phyloP scores from a whole-genome alignment of 2,797 vertebrate species.

The Myotis vivesi region DNA sequence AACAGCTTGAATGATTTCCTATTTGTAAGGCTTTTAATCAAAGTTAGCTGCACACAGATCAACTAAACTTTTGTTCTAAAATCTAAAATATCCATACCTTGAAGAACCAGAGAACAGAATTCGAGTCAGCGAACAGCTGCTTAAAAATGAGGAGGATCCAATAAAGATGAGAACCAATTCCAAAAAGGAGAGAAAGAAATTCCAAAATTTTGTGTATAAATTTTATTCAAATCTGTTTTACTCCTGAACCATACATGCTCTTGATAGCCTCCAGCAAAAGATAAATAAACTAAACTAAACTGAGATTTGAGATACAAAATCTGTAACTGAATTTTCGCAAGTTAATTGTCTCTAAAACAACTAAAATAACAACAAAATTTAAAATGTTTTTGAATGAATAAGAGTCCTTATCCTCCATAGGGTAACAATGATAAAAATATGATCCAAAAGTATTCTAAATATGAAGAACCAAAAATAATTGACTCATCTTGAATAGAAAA shows the following conservation, averaged over 20 bases:
- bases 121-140: neutral
- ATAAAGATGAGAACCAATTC: neutral
- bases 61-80: neutral
- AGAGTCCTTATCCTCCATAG: neutral
- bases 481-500: neutral
- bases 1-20: neutral
- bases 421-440: neutral
- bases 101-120: neutral
- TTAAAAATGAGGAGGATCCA: neutral
- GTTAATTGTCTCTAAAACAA: neutral
- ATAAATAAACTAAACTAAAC: neutral
- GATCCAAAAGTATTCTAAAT: neutral
- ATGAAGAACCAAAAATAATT: neutral
- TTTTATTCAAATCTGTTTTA: neutral
- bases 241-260: neutral
- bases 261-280: neutral
- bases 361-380: neutral
- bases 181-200: neutral
- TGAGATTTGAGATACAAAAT: neutral
- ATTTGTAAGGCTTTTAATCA: neutral
- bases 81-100: neutral
- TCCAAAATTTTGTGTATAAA: neutral
- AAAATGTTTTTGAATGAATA: neutral
- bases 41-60: neutral
- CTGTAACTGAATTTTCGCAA: neutral